Conservation (phyloP, 2,113 vertebrate species). For the Thunnus maccoyii region DNA sequence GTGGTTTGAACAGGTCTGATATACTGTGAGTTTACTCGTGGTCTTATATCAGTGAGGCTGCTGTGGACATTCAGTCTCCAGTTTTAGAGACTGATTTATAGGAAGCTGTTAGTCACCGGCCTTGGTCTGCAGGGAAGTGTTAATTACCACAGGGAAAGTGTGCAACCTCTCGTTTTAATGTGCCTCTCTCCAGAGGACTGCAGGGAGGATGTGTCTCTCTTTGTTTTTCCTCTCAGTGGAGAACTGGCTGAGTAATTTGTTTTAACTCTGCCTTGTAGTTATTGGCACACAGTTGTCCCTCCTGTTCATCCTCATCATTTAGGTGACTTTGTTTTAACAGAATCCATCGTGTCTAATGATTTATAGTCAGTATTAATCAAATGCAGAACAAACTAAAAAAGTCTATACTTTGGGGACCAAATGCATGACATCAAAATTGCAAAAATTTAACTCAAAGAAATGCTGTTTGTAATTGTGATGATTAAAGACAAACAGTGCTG, state of each 20-base stretch:
- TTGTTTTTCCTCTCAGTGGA: slow-evolving; percentile 55
- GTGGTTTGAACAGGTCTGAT: slow-evolving; percentile 9
- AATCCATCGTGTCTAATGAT: not conserved
- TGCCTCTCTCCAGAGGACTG: slow-evolving; percentile 26
- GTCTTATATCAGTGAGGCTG: not conserved
- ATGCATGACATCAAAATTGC: not conserved
- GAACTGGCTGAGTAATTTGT: slow-evolving; percentile 16
- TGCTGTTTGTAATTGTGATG: not conserved
- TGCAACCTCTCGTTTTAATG: slow-evolving; percentile 13
- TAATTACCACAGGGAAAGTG: slow-evolving; percentile 64
- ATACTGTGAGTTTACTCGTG: not conserved
- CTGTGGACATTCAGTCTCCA: slow-evolving; percentile 19
- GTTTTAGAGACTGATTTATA: slow-evolving; percentile 61
- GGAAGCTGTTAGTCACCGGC: slow-evolving; percentile 50
- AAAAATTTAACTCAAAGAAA: not conserved
- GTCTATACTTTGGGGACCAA: not conserved
- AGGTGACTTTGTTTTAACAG: slow-evolving; percentile 8
- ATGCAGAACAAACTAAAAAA: not conserved
- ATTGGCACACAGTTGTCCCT: not conserved
- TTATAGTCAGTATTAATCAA: not conserved
- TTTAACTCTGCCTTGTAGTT: slow-evolving; percentile 18
- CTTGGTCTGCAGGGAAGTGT: slow-evolving; percentile 54
- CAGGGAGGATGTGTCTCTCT: slow-evolving; percentile 38
- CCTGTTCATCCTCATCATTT: not conserved
- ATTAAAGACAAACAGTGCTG: not conserved